Conservation (phyloP, 2,797 vertebrate species). For the Gastrophryne carolinensis region DNA sequence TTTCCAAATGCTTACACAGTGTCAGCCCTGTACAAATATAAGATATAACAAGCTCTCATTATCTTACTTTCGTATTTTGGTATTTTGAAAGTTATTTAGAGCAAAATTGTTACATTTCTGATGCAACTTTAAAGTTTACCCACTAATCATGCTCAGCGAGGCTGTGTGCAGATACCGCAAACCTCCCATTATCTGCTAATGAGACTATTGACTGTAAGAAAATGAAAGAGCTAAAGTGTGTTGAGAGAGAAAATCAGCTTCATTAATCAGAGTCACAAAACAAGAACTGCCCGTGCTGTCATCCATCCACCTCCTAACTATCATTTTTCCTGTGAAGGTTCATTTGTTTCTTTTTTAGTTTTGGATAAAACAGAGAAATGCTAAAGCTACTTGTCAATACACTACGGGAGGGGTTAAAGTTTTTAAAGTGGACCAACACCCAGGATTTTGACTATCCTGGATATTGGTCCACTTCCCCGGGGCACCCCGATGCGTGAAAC, state of each 20-base stretch:
- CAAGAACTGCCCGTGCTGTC: neutral
- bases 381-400: no score
- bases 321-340: no score
- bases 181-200: slow-evolving; percentile 20
- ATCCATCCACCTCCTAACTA: no score
- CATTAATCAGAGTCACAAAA: neutral
- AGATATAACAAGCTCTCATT: slow-evolving; percentile 1
- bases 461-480: no score
- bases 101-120: slow-evolving; percentile 20
- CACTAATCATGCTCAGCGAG: slow-evolving; percentile 29
- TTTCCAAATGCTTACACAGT: neutral
- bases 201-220: slow-evolving; percentile 4
- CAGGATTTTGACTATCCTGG: no score
- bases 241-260: neutral
- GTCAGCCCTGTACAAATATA: neutral
- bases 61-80: neutral
- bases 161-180: slow-evolving; percentile 7
- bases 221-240: neutral
- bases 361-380: no score
- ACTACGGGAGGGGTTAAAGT: no score
- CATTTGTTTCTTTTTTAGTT: no score
- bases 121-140: slow-evolving; percentile 15
- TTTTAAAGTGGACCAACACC: no score
- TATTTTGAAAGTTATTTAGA: slow-evolving; percentile 24
- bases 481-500: no score